Evolutionary conservation across 1,140 invertebrate species (phyloP), one percentile per base, ranked within the genome.

Genomic region (Zeugodacus cucurbitae): DNA sequence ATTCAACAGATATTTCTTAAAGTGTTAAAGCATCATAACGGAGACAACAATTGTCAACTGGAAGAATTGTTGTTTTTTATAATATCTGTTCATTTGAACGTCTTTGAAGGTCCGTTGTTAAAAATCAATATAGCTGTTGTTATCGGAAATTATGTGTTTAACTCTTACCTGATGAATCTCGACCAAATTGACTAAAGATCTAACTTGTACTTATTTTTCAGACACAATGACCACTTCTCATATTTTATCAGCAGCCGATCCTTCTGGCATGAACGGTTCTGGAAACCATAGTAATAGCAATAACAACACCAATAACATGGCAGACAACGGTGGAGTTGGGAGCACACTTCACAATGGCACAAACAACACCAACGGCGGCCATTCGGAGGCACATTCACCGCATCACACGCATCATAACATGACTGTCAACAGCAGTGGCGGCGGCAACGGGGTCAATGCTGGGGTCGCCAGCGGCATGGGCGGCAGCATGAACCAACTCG

Each of bases 161-260:
- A 1, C 11, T 48, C 5, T 10, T 14, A 48, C 44, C 2, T n/a
- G n/a, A n/a, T n/a, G n/a, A n/a, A n/a, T n/a, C n/a, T n/a, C n/a
- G n/a, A n/a, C n/a, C n/a, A n/a, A n/a, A 20, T 20, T 10, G 1
- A 44, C 3, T 44, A 44, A 44, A 1, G 10, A 44, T 6, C 41
- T 6, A 44, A 8, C 1, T 4, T 10, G 10, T 44, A 44, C 41
- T 6, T 4, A 17, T 54, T 54, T 48, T 54, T 54, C 17, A 54
- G 48, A 17, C 14, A 54, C 48, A 11, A 93, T 93, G 92, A 95
- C 95, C 87, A 95, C 95, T 67, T 95, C 95, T 87, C 95, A 96
- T 91, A 96, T 96, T 89, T 92, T 96, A 87, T 96, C 95, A 88
- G 95, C 95, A 62, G 95, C 96, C 89, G 96, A 96, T 93, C 95